Percentiles rank a stretch among this genome's conserved stretches.
Conservation (phyloP, 2,113 vertebrate genomes). For the Rhineura floridana region DNA sequence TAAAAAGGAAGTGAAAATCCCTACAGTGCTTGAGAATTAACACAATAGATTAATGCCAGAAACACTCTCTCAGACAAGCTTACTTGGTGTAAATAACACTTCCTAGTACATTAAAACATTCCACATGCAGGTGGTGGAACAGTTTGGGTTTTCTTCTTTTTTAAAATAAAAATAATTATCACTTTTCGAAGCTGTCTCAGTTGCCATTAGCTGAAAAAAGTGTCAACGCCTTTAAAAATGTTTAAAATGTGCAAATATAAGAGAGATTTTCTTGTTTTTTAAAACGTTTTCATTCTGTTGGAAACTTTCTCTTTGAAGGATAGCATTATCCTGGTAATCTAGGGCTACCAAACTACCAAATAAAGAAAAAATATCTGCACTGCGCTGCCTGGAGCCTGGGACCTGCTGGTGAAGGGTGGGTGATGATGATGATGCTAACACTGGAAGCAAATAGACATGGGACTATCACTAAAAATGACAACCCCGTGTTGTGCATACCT, state of each 20-base stretch:
- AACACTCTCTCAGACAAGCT: neutral
- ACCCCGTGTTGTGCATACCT: too few relatives aligned
- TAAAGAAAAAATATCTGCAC: neutral
- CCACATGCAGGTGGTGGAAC: constrained; percentile 9
- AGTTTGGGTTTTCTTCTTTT: neutral
- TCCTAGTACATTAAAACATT: constrained; percentile 8
- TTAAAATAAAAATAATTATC: constrained; percentile 1
- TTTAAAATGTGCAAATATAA: neutral
- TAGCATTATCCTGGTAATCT: neutral
- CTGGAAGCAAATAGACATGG: neutral
- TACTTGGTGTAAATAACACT: constrained; percentile 16
- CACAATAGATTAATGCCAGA: constrained; percentile 25
- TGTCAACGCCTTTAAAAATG: neutral
- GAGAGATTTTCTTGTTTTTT: neutral
- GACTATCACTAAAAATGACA: neutral
- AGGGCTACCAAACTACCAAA: neutral
- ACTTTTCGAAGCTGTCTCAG: constrained; percentile 20
- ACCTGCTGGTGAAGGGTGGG: too few relatives aligned
- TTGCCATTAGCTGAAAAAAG: constrained; percentile 10
- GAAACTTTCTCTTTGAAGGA: neutral
- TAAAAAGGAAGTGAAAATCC: constrained; percentile 33
- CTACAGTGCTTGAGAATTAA: constrained; percentile 17
- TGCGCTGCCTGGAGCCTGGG: neutral
- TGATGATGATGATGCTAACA: too few relatives aligned
- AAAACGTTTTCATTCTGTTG: neutral